Percentiles rank a stretch among this genome's conserved stretches.
These are phyloP conservation scores for Trilocha varians DNA, from an alignment of 2,888 invertebrate genomes.

Conservation along the genomic window DNA sequence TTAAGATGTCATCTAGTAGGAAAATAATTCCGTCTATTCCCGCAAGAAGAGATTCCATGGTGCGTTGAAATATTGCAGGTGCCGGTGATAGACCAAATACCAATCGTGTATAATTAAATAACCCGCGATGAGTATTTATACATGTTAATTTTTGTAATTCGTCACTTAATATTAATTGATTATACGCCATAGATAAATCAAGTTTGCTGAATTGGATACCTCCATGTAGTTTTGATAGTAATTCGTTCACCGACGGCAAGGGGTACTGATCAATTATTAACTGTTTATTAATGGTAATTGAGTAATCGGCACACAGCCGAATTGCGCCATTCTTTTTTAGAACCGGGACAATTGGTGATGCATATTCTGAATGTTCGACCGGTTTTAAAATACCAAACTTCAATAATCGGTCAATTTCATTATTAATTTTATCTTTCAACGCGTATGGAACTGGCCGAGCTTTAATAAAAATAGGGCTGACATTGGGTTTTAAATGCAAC, in stretches of 20 bases:
- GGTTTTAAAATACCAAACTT: slow-evolving; percentile 13
- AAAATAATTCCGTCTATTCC: slow-evolving; percentile 8
- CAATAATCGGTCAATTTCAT: slow-evolving; percentile 14
- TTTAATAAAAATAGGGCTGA: slow-evolving; percentile 10
- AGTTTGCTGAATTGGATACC: slow-evolving; percentile 10
- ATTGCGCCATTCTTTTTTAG: slow-evolving; percentile 6
- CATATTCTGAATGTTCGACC: slow-evolving; percentile 8
- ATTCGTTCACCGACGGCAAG: slow-evolving; percentile 9
- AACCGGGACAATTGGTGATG: too few species aligned
- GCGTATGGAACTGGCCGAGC: slow-evolving; percentile 15
- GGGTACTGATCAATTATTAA: slow-evolving; percentile 12
- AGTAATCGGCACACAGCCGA: slow-evolving; percentile 6
- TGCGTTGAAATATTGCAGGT: slow-evolving; percentile 8
- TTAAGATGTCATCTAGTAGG: slow-evolving; percentile 7
- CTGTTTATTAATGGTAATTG: slow-evolving; percentile 11
- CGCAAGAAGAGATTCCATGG: slow-evolving; percentile 3
- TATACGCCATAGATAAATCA: slow-evolving; percentile 10
- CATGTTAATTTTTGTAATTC: slow-evolving; percentile 10
- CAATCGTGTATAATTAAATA: slow-evolving; percentile 11
- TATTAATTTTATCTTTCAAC: slow-evolving; percentile 10
- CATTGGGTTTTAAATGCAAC: slow-evolving; percentile 7
- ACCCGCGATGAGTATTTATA: slow-evolving; percentile 12
- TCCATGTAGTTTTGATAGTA: slow-evolving; percentile 13
- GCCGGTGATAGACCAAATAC: slow-evolving; percentile 10
- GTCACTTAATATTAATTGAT: slow-evolving; percentile 7